Evolutionary conservation across 2,797 vertebrate species (phyloP).

Genomic region (Hypotaenidia philippensis): DNA sequence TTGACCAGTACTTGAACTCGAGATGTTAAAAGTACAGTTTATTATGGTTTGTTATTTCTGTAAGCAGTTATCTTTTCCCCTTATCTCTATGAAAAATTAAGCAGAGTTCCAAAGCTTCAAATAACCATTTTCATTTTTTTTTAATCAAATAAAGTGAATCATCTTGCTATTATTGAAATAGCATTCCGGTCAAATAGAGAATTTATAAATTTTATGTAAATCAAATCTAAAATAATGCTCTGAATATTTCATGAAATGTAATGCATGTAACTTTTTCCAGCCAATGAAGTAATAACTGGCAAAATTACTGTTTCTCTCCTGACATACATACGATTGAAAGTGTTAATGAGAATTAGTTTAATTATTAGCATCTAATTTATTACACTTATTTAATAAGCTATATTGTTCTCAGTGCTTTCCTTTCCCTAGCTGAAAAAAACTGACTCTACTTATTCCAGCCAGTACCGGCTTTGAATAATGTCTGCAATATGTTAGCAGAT

Average conservation of each 20-base stretch:
- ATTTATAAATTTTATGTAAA: constrained; percentile 73
- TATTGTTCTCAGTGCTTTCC: constrained; percentile 40
- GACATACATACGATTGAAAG: constrained; percentile 21
- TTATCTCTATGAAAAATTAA: constrained; percentile 82
- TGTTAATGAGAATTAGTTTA: constrained; percentile 57
- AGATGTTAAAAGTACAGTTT: constrained; percentile 82
- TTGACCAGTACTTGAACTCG: constrained; percentile 87
- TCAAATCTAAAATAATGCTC: constrained; percentile 71
- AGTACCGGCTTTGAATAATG: constrained; percentile 77
- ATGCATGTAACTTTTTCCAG: constrained; percentile 51
- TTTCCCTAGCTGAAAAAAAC: constrained; percentile 71
- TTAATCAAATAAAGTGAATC: constrained; percentile 73
- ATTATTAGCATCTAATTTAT: constrained; percentile 72
- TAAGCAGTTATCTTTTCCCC: constrained; percentile 81
- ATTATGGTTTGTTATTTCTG: constrained; percentile 83
- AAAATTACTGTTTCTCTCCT: constrained; percentile 66
- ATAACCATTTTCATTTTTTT: constrained; percentile 76
- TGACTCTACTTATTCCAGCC: constrained; percentile 74
- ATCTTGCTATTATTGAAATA: constrained; percentile 72
- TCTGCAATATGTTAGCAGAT: constrained; percentile 89
- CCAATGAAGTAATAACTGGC: constrained; percentile 57
- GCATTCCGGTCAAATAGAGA: constrained; percentile 61
- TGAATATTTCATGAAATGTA: constrained; percentile 66
- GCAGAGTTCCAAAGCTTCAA: constrained; percentile 76
- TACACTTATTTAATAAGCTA: constrained; percentile 62